phyloP scores from a whole-genome alignment of 1,140 invertebrate species.

The Drosophila obscura region DNA sequence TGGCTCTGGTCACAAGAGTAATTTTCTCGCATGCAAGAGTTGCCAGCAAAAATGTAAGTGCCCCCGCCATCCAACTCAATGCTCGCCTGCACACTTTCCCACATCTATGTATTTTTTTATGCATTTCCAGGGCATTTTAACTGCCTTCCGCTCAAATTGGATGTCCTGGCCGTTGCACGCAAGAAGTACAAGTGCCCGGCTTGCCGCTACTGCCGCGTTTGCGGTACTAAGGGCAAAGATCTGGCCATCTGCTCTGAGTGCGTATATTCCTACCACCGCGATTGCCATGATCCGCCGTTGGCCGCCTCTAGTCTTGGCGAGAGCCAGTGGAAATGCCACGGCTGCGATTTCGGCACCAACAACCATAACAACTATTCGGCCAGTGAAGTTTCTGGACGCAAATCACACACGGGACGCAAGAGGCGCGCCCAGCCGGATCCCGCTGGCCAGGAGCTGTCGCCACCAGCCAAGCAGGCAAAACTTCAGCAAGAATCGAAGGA shows the following conservation, averaged over 20 bases:
- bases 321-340: constrained; percentile 63
- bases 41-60: constrained; percentile 67
- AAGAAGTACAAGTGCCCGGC: constrained; percentile 62
- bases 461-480: constrained; percentile 20
- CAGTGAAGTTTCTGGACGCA: constrained; percentile 9
- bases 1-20: constrained; percentile 69
- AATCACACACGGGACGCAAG: constrained; percentile 53
- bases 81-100: too few relatives aligned
- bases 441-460: constrained; percentile 6
- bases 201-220: constrained; percentile 56
- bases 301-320: constrained; percentile 14
- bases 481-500: neutral
- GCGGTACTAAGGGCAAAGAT: constrained; percentile 20
- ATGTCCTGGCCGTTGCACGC: constrained; percentile 46
- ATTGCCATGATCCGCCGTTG: constrained; percentile 62
- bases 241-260: constrained; percentile 54
- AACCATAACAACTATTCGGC: too few relatives aligned
- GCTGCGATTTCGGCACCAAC: constrained; percentile 34
- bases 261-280: constrained; percentile 54
- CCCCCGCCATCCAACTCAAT: neutral
- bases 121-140: constrained; percentile 54
- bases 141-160: constrained; percentile 45
- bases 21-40: constrained; percentile 63
- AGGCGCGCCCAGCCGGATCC: constrained; percentile 54
- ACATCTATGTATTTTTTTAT: neutral